These are phyloP conservation scores for Didymodactylos carnosus DNA, from an alignment of 2,888 invertebrate species.

Conservation along the genomic window DNA sequence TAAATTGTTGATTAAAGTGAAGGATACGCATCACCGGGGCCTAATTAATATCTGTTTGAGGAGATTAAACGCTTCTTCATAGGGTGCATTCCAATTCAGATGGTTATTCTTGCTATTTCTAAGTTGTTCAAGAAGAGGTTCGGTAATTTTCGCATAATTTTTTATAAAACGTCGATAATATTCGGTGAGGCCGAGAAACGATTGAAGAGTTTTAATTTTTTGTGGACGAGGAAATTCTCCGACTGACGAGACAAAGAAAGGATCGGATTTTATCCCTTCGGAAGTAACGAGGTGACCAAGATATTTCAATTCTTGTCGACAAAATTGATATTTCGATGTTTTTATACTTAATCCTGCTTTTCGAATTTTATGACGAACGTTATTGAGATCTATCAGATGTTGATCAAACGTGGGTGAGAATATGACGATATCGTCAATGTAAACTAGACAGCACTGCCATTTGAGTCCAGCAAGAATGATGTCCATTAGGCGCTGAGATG, in stretches of 20 bases:
- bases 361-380: conserved; percentile 16
- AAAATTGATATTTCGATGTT: conserved; percentile 18
- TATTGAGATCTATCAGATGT: conserved; percentile 14
- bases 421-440: conserved; percentile 27
- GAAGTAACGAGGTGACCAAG: conserved; percentile 10
- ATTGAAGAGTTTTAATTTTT: background rate
- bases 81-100: background rate
- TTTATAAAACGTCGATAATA: conserved; percentile 2
- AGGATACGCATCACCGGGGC: background rate
- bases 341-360: conserved; percentile 17
- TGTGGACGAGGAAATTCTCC: background rate
- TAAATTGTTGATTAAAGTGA: background rate
- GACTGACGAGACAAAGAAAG: background rate
- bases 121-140: background rate
- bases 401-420: conserved; percentile 16
- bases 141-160: background rate
- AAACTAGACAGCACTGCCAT: conserved; percentile 23
- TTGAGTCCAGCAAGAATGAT: conserved; percentile 19
- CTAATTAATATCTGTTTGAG: background rate
- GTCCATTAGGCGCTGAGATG: conserved; percentile 25
- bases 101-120: background rate
- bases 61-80: background rate
- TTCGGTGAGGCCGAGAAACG: background rate
- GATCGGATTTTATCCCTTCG: background rate
- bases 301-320: conserved; percentile 4